Evolutionary conservation across 2,888 invertebrate genomes (phyloP).

Genomic region (Eustalomyia histrio): DNA sequence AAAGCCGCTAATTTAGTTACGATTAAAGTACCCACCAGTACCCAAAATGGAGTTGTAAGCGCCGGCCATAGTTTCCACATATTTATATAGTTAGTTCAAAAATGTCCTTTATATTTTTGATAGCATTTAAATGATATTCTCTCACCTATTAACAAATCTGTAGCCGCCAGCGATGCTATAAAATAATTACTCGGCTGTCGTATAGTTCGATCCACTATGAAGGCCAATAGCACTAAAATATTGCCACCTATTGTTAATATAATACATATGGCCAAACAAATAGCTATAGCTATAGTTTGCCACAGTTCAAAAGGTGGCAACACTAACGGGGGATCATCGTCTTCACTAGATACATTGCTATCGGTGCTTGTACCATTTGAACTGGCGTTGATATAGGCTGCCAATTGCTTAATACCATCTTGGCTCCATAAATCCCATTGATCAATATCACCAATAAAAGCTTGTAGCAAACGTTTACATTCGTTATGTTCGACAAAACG

Average conservation of each 20-base stretch:
- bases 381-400: slow-evolving; percentile 72
- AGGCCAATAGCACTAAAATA: slow-evolving; percentile 95
- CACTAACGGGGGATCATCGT: slow-evolving; percentile 81
- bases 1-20: no score
- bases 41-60: no score
- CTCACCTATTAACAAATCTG: slow-evolving; percentile 95
- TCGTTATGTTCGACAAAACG: slow-evolving; percentile 82
- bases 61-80: no score
- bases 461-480: slow-evolving; percentile 82
- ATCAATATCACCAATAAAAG: slow-evolving; percentile 79
- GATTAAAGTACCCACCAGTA: no score
- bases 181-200: slow-evolving; percentile 99
- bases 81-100: no score
- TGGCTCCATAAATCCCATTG: slow-evolving; percentile 77
- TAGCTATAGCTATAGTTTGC: slow-evolving; percentile 93
- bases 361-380: slow-evolving; percentile 64
- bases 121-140: no score
- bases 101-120: no score
- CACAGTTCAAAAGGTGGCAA: slow-evolving; percentile 93
- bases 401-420: slow-evolving; percentile 73
- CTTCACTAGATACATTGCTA: slow-evolving; percentile 67
- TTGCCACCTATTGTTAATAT: slow-evolving; percentile 96
- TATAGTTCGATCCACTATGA: slow-evolving; percentile 95
- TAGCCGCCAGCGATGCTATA: slow-evolving; percentile 98
- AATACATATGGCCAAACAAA: slow-evolving; percentile 92